Percentiles rank a stretch among this genome's conserved stretches.
phyloP scores from a whole-genome alignment of 1,140 invertebrate species.

The Lepidostoma basale region DNA sequence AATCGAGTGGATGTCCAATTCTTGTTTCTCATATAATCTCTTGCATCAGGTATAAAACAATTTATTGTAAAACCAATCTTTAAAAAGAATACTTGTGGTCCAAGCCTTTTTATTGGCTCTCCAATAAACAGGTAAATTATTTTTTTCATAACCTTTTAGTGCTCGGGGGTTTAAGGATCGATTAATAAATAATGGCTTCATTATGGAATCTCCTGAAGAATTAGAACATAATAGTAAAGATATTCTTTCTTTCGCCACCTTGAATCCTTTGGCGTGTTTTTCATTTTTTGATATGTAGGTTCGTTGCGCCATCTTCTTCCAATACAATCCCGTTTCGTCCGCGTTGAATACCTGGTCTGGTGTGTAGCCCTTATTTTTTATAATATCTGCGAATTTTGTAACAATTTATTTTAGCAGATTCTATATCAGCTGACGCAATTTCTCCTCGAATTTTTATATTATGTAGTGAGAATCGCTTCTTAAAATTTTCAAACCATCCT shows the following conservation, averaged over 20 bases:
- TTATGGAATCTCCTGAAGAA: conserved; percentile 51
- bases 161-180: conserved; percentile 51
- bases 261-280: conserved; percentile 49
- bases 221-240: conserved; percentile 53
- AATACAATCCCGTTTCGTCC: conserved; percentile 47
- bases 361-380: conserved; percentile 35
- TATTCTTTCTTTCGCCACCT: conserved; percentile 51
- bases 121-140: conserved; percentile 51
- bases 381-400: conserved; percentile 14
- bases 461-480: conserved; percentile 40
- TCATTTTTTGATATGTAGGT: conserved; percentile 47
- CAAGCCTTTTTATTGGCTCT: conserved; percentile 52
- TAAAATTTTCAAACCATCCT: conserved; percentile 42
- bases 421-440: conserved; percentile 38
- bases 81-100: conserved; percentile 51
- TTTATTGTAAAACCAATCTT: conserved; percentile 48
- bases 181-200: conserved; percentile 55
- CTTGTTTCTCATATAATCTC: conserved; percentile 18
- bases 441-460: conserved; percentile 44
- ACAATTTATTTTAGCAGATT: conserved; percentile 32
- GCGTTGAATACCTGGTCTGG: conserved; percentile 45
- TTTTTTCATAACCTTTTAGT: conserved; percentile 47
- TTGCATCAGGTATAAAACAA: conserved; percentile 3
- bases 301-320: conserved; percentile 44
- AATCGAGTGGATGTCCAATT: conserved; percentile 47